Evolutionary conservation across 2,888 invertebrate species (phyloP), one percentile per base, ranked within the genome.

Genomic region (Lasioglossum vierecki): DNA sequence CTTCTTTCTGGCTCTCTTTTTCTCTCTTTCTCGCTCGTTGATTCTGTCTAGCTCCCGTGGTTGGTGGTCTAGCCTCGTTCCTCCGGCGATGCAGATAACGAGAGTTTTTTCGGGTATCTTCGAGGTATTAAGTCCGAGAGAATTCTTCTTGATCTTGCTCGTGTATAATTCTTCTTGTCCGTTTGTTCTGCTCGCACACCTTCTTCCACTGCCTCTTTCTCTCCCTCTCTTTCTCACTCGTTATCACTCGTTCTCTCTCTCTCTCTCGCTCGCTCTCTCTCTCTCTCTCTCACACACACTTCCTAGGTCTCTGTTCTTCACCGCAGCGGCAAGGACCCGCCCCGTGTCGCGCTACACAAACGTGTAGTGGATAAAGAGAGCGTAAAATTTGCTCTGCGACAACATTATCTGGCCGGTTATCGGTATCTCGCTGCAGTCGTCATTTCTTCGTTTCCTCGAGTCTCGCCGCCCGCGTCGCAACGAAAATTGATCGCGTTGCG

Each of bases 371-470:
- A 94, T 94, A 91, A 94, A 94, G 87, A 94, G 94, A 91, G 94
- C 94, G 91, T 94, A 94, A 90, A 94, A 94, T 91, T 93, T 93
- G 92, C 94, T 94, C 92, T 94, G 94, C 91, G 94, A 93, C 91
- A 94, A 92, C 94, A 94, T 94, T 89, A 92, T 89, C 85, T 81
- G 87, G 89, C 87, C 91, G 87, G 88, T 89, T 89, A 88, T 92
- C 92, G 91, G 88, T 87, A 78, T 76, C 83, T 80, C 85, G 86
- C 80, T 81, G 82, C 79, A 79, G 84, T 86, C 89, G 88, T 88
- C 88, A 87, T 89, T 84, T 90, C 90, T 86, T 84, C 82, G 82
- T 88, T 85, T 84, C 68, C 81, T 84, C 84, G 83, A 78, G 80
- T 84, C 87, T 86, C 77, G 82, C 83, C 88, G 79, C 86, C 83